Base-by-base conservation (phyloP, 2,113 vertebrate genomes). In the Clarias gariepinus region DNA sequence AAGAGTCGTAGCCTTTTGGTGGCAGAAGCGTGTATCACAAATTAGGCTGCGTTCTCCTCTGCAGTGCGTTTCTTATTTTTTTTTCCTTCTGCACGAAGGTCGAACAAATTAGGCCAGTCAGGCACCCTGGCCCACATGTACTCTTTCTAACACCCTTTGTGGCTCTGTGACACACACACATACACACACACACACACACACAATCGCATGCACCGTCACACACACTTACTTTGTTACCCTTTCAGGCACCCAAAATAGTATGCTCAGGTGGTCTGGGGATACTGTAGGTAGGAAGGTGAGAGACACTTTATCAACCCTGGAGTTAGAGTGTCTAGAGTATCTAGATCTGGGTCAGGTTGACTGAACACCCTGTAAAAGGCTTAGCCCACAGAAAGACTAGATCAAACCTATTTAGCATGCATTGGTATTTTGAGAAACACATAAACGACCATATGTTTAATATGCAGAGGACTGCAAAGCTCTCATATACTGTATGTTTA, bases 61-160 rank as follows among this genome's bases (percentile, higher is more conserved):
- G 88, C 90, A 91, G 90, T 91, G 90, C 74, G 86, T 90, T 86
- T 74, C 5, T 33, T 71, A n/a, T 71, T 76, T 53, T 84, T 77
- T 60, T 80, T 78, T 13, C 57, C 61, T 83, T 83, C 73, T 19
- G 21, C 28, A 76, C 87, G 86, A 91, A 91, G 91, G 89, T 88
- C 87, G 58, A 61, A 83, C 77, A 89, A 92, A 92, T 91, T 87
- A 92, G 92, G 92, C 81, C 92, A 92, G 85, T 87, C 89, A 90
- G 80, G 87, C 86, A 64, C 66, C 86, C 52, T 83, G 87, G 86
- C 89, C 86, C 88, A 91, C 85, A 89, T 89, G 83, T 36, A 85
- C 33, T 85, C 88, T 86, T 86, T 86, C 84, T 85, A 64, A 85
- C 86, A 84, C 77, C 87, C 71, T 55, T 84, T 81, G 64, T 81